Conservation (phyloP, 2,113 vertebrate species). For the Petromus typicus region DNA sequence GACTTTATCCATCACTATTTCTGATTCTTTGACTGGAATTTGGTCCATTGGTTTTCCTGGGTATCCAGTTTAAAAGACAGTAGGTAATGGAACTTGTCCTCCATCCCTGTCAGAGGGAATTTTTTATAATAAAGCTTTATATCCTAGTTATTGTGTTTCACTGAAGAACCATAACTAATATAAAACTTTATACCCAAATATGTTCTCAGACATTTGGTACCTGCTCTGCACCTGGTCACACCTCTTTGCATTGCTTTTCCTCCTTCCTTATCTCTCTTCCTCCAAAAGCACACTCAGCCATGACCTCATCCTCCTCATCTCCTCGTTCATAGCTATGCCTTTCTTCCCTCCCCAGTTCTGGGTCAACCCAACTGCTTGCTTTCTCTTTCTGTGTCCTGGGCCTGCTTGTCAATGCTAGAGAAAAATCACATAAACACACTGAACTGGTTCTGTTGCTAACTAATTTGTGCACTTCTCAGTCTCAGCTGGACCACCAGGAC, state of each 20-base stretch:
- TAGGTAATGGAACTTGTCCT: not conserved
- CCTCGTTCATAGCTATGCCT: not conserved
- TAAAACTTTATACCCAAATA: not conserved
- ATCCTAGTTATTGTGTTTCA: not conserved
- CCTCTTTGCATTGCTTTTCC: not conserved
- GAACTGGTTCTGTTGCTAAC: conserved; percentile 43
- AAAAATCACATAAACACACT: not conserved
- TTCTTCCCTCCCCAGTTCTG: not conserved
- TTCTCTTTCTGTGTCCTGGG: not conserved
- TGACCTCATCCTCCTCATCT: not conserved
- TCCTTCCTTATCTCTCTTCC: not conserved
- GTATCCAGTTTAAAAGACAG: not conserved
- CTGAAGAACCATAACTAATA: not conserved
- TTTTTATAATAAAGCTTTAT: not conserved
- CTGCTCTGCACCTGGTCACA: not conserved
- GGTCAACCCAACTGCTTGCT: not conserved
- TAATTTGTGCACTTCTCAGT: conserved; percentile 42
- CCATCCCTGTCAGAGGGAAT: not conserved
- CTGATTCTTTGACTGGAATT: not conserved
- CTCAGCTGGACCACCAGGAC: not conserved
- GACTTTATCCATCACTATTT: not conserved
- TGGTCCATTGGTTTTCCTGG: not conserved
- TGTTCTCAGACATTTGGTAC: not conserved
- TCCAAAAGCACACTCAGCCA: not conserved
- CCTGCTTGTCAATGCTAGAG: not conserved